Conservation (phyloP, 2,888 invertebrate species). For the Gisinianus flammeolus region DNA sequence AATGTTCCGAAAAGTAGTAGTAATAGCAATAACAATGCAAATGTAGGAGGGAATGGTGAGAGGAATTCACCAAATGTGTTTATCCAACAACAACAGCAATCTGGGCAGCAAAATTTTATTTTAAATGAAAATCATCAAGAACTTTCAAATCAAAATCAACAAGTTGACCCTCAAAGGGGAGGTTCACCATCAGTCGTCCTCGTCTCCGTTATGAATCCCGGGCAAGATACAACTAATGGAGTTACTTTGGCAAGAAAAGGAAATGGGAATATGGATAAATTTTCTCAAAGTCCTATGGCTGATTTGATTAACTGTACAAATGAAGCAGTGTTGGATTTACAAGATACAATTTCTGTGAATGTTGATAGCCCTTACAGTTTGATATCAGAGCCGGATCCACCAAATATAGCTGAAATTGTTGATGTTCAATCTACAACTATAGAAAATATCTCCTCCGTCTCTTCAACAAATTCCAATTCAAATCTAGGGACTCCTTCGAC, state of each 20-base stretch:
- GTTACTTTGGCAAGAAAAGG: background rate
- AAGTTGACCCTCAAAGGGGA: background rate
- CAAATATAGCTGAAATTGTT: slow-evolving; percentile 54
- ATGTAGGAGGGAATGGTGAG: background rate
- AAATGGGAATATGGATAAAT: slow-evolving; percentile 14
- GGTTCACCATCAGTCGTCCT: slow-evolving; percentile 15
- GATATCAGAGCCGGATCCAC: slow-evolving; percentile 53
- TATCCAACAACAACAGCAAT: slow-evolving; percentile 13
- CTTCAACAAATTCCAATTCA: slow-evolving; percentile 26
- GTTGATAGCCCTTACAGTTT: slow-evolving; percentile 53
- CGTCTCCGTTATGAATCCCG: slow-evolving; percentile 14
- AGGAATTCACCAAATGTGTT: slow-evolving; percentile 35
- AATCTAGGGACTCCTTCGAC: slow-evolving; percentile 21
- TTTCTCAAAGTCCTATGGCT: slow-evolving; percentile 43
- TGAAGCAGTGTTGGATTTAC: slow-evolving; percentile 53
- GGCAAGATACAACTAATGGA: background rate
- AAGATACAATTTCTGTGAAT: slow-evolving; percentile 50
- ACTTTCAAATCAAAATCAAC: slow-evolving; percentile 23
- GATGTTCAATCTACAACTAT: slow-evolving; percentile 49
- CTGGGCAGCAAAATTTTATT: slow-evolving; percentile 6
- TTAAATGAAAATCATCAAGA: background rate
- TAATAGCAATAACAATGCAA: slow-evolving; percentile 3
- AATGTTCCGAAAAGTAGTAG: slow-evolving; percentile 35
- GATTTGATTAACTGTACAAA: slow-evolving; percentile 50
- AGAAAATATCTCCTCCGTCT: slow-evolving; percentile 27